Base-by-base conservation (phyloP, 2,888 invertebrate species). In the Zaprionus bogoriensis region DNA sequence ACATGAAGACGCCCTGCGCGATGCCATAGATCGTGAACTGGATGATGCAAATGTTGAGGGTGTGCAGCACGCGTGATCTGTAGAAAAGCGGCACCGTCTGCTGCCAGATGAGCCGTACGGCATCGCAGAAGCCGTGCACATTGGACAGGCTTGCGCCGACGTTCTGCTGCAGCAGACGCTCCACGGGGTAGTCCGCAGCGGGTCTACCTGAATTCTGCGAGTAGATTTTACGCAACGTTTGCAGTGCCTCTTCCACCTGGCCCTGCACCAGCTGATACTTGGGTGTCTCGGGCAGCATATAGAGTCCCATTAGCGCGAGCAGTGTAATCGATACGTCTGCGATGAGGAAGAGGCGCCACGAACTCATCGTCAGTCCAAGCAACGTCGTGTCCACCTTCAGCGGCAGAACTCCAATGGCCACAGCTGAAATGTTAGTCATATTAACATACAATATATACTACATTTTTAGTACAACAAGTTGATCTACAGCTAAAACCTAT, bases 341-440 rank as follows among this genome's bases (percentile, higher is more conserved):
- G 0, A 95, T 92, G 2, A 96, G 90, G 59, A 96, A 93, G 4
- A 96, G 87, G 4, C 96, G 92, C 97, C 97, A 97, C 0, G 96
- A 94, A 28, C 94, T 92, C 84, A 94, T 94, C 0, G 89, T 87
- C 61, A 95, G 91, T 47, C 91, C 92, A 36, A 94, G 87, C 51
- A 92, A 87, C 0, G 92, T 90, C 2, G 92, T 73, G 0, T 92
- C 89, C 74, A 93, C 91, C 3, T 92, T 89, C 1, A 92, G 74
- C 0, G 96, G 96, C 0, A 96, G 92, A 7, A 96, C 92, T 1
- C 93, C 87, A 93, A 94, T 94, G 4, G 95, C 94, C 59, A 95
- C 87, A 47, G 93, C 95, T 93, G 89, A n/a, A 90, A 88, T 0
- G n/a, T n/a, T n/a, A n/a, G n/a, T n/a, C n/a, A n/a, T n/a, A n/a